These are phyloP conservation scores for Pycnonotus jocosus DNA, from an alignment of 2,113 vertebrate genomes.

Conservation along the genomic window DNA sequence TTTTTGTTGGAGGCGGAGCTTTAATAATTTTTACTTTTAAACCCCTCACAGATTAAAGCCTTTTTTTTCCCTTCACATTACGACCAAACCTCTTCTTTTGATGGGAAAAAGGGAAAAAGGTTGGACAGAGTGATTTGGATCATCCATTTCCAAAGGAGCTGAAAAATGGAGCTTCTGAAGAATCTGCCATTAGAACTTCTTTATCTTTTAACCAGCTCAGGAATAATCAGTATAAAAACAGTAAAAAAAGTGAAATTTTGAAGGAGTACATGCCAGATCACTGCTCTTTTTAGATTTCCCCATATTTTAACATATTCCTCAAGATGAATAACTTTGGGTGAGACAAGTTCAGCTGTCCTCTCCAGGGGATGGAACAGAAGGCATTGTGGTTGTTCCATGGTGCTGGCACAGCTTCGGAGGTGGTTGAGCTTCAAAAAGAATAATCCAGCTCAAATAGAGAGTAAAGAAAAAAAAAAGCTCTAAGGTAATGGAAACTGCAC, in stretches of 20 bases:
- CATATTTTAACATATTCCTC: background rate
- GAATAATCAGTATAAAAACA: background rate
- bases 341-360: background rate
- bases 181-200: background rate
- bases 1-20: background rate
- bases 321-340: background rate
- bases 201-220: background rate
- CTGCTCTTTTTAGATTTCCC: background rate
- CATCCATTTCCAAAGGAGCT: background rate
- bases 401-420: background rate
- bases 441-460: background rate
- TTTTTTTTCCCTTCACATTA: background rate
- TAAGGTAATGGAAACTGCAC: conserved; percentile 60
- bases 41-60: rapidly evolving
- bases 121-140: too few species aligned
- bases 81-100: background rate
- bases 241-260: background rate
- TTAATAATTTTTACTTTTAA: background rate
- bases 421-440: background rate
- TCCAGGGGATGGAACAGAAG: background rate
- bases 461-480: background rate
- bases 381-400: background rate
- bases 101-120: background rate
- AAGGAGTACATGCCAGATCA: background rate
- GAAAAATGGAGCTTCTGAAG: background rate